Evolutionary conservation across 2,888 invertebrate genomes (phyloP), one percentile per base, ranked within the genome.

Genomic region (Desoria tigrina): DNA sequence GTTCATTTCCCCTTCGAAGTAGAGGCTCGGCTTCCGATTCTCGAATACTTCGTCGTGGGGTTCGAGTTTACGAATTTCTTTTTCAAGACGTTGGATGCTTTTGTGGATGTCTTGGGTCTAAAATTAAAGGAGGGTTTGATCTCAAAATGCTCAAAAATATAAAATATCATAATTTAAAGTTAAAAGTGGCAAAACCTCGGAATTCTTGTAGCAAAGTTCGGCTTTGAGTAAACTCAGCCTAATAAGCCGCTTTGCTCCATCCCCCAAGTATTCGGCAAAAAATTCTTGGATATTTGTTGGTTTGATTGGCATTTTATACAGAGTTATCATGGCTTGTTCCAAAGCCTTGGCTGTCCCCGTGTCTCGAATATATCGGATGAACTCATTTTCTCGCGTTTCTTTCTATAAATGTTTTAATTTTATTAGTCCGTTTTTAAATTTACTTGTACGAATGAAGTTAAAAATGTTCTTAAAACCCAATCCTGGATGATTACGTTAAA

Each of bases 221-320:
- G 74, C 74, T 58, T 66, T 65, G 7, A 74, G 62, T 9, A 67
- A 49, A 2, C 71, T 72, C 32, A 73, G 59, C 23, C 61, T 32
- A 21, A 66, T 54, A 21, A 72, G 24, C 3, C 50, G 45, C n/a
- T 37, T 57, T 2, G 67, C 74, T 11, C 71, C 70, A 63, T 73
- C 69, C 59, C 74, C 72, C 32, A 76, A 58, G 45, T 65, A 76
- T 55, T 74, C 72, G 0, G 69, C 70, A 18, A 73, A 71, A 55
- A 64, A 75, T 37, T 73, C 71, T 3, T 63, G 37, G 7, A 73
- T 11, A 57, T 75, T 71, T 6, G 51, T 42, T 0, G 73, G 75
- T 50, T 74, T 74, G 1, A 72, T 68, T 23, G 75, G 74, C 59
- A 75, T 54, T 55, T 66, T 49, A 28, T 71, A 71, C 1, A 75